Percentiles rank a stretch among this genome's conserved stretches.
Evolutionary conservation across 2,888 invertebrate species (phyloP).

Genomic region (Quadriops clusia): DNA sequence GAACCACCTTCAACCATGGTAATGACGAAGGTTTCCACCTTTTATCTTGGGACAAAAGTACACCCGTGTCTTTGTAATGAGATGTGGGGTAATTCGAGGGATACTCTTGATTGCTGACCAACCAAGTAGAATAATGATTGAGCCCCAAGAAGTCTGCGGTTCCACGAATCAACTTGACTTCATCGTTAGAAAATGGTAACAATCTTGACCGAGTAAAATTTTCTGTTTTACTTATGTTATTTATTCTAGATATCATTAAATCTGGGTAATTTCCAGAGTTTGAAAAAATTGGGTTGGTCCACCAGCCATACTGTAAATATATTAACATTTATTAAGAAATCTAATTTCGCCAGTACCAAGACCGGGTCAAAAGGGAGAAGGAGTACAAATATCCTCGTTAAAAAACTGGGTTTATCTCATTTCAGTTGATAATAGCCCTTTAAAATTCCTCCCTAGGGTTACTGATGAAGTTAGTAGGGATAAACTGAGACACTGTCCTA

Average conservation of each 20-base stretch:
- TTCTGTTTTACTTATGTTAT: constrained; percentile 33
- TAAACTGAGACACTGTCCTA: no score
- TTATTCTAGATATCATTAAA: constrained; percentile 37
- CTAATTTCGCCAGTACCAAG: no score
- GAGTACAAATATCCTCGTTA: no score
- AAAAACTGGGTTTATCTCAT: no score
- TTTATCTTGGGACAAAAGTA: constrained; percentile 32
- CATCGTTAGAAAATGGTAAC: constrained; percentile 34
- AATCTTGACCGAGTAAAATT: constrained; percentile 36
- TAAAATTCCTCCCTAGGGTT: no score
- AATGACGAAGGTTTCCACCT: constrained; percentile 42
- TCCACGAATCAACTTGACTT: constrained; percentile 37
- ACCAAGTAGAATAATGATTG: constrained; percentile 48
- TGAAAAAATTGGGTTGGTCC: constrained; percentile 38
- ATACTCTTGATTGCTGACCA: constrained; percentile 31
- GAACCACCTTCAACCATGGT: constrained; percentile 44
- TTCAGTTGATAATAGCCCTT: no score
- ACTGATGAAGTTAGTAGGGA: no score
- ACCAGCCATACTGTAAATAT: constrained; percentile 37
- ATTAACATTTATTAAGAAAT: no score
- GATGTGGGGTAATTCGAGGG: constrained; percentile 35
- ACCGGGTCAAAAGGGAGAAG: no score
- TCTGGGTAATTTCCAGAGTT: constrained; percentile 40
- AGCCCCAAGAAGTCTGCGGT: constrained; percentile 53
- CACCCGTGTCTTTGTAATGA: constrained; percentile 36